Percentiles rank a stretch among this genome's conserved stretches.
Conservation (phyloP, 2,797 vertebrate genomes). For the Atherinosoma microstoma region DNA sequence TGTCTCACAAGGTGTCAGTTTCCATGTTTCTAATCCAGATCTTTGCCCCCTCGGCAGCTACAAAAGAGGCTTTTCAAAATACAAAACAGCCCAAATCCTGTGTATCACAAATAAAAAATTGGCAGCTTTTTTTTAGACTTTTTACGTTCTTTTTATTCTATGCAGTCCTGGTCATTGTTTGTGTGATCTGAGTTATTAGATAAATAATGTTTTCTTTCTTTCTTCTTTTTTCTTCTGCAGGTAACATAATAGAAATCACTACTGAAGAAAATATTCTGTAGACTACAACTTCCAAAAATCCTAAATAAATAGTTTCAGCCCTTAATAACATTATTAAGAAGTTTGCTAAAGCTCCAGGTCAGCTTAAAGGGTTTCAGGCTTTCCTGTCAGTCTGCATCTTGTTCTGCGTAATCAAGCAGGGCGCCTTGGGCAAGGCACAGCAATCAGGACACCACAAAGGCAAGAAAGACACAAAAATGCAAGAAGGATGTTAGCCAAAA, state of each 20-base stretch:
- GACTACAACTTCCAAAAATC: not conserved
- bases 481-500: not conserved
- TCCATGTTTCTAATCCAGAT: conserved; percentile 39
- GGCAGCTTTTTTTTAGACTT: not conserved
- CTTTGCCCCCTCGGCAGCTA: conserved; percentile 31
- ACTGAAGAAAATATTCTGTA: not conserved
- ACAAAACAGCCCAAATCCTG: conserved; percentile 13
- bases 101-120: not conserved
- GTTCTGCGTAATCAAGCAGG: not conserved
- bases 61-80: conserved; percentile 39
- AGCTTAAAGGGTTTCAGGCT: not conserved
- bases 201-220: not conserved
- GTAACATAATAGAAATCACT: not conserved
- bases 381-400: not conserved
- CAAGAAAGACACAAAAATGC: not conserved
- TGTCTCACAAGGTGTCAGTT: conserved; percentile 51
- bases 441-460: not conserved
- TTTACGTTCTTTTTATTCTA: not conserved
- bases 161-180: not conserved
- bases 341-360: not conserved
- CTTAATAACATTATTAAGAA: not conserved
- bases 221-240: not conserved
- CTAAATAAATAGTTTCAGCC: not conserved
- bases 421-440: not conserved
- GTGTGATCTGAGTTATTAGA: not conserved